A percentile compares a stretch with the other conserved stretches of the same genome.
Evolutionary conservation across 2,888 invertebrate species (phyloP).

Genomic region (Lutraria lutraria): DNA sequence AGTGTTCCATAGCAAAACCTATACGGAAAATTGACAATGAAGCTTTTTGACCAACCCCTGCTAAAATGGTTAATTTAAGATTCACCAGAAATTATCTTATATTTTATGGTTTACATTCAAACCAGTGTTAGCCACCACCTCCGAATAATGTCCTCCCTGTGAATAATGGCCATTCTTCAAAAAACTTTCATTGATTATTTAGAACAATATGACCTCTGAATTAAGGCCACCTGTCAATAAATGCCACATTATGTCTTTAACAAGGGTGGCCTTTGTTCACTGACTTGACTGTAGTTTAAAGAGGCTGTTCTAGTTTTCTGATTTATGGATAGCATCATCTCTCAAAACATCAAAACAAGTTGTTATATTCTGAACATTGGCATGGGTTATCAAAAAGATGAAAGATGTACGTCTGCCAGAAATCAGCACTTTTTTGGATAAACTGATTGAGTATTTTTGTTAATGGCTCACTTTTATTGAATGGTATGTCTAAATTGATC

Average conservation of each 20-base stretch:
- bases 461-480: neutral
- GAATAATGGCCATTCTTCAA: too few relatives aligned
- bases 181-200: too few relatives aligned
- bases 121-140: too few relatives aligned
- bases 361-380: neutral
- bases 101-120: too few relatives aligned
- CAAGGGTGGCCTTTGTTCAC: too few relatives aligned
- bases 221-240: too few relatives aligned
- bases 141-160: too few relatives aligned
- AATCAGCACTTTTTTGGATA: neutral
- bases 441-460: neutral
- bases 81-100: neutral
- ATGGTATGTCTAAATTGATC: neutral
- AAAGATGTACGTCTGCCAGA: neutral
- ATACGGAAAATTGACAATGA: neutral
- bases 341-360: constrained; percentile 5
- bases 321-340: neutral
- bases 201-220: too few relatives aligned
- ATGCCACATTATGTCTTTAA: too few relatives aligned
- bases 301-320: neutral
- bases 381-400: neutral
- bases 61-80: neutral
- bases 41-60: neutral
- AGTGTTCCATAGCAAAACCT: neutral
- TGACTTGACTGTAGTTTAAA: neutral